Base-by-base conservation (phyloP, 2,113 vertebrate genomes). In the Cyprinus carpio region DNA sequence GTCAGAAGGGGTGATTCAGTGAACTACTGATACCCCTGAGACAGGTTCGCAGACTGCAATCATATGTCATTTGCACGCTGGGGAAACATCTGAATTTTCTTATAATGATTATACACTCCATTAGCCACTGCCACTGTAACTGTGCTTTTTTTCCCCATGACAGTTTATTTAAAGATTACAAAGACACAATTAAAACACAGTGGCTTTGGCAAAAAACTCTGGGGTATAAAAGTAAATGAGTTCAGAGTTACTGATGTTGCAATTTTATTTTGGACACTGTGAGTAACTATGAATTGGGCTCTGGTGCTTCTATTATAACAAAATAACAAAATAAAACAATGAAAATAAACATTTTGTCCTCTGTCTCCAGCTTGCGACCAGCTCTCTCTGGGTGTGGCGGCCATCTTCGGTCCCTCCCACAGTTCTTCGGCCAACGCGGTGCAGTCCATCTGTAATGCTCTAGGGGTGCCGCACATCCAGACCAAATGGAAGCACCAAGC, bases 401-500 rank as follows among this genome's bases (percentile, higher is more conserved):
- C 98, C 91, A 99, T 99, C 93, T 99, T 99, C 0, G 98, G 98
- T 23, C 98, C 98, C 40, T 97, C 98, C 2, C 98, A 99, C 91
- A 99, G 98, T 91, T 99, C 98, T n/a, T 99, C 98, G 0, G 98
- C 98, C 40, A 99, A 99, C 0, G 98, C 98, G 0, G 98, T 99
- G 72, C 98, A 99, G 93, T 99, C 98, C 90, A 99, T 99, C 93
- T 99, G 98, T 91, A 99, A 99, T 1, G 98, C 98, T 4, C 89
- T 99, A 85, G 98, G 98, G 15, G 98, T 99, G 85, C 98, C 98
- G 46, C 98, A 99, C 89, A 99, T 99, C 90, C 98, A 99, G 95
- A 99, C 98, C 56, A 97, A 97, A 89, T 99, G 98, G 98, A 99
- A 99, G 92, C 98, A 99, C 93, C 98, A 99, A 88, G 97, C 99